Evolutionary conservation across 1,140 invertebrate genomes (phyloP).

Genomic region (Drosophila virilis): DNA sequence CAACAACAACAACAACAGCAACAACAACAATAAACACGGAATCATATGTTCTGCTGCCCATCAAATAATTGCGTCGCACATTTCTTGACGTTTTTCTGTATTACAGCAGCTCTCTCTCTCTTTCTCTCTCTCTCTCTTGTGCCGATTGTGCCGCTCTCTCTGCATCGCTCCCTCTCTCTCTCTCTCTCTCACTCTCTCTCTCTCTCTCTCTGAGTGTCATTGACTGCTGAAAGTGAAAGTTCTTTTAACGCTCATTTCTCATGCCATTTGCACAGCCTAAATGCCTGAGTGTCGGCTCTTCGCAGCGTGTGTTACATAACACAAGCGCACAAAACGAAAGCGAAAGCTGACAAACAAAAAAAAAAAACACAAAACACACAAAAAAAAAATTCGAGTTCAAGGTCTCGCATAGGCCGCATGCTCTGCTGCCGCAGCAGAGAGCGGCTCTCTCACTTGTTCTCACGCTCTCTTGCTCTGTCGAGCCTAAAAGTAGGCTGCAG

Average conservation of each 20-base stretch:
- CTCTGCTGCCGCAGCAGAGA: constrained; percentile 41
- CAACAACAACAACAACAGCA: constrained; percentile 30
- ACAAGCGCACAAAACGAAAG: constrained; percentile 29
- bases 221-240: constrained; percentile 80
- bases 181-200: constrained; percentile 10
- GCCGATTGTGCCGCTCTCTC: background rate
- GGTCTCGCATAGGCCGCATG: constrained; percentile 80
- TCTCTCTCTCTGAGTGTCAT: constrained; percentile 50
- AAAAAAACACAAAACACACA: background rate
- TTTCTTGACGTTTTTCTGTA: constrained; percentile 53
- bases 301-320: constrained; percentile 67
- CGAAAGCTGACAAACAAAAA: constrained; percentile 10
- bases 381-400: constrained; percentile 76
- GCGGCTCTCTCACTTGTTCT: background rate
- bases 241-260: constrained; percentile 61
- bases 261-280: constrained; percentile 72
- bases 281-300: constrained; percentile 24
- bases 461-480: constrained; percentile 6
- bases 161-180: background rate
- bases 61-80: constrained; percentile 57
- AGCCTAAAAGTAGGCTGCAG: constrained; percentile 73
- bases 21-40: constrained; percentile 32
- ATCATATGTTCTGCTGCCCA: constrained; percentile 70
- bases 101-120: constrained; percentile 20
- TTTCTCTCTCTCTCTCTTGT: background rate